phyloP scores from a whole-genome alignment of 2,797 vertebrate species.

The Tokudaia tokunoshimensis region DNA sequence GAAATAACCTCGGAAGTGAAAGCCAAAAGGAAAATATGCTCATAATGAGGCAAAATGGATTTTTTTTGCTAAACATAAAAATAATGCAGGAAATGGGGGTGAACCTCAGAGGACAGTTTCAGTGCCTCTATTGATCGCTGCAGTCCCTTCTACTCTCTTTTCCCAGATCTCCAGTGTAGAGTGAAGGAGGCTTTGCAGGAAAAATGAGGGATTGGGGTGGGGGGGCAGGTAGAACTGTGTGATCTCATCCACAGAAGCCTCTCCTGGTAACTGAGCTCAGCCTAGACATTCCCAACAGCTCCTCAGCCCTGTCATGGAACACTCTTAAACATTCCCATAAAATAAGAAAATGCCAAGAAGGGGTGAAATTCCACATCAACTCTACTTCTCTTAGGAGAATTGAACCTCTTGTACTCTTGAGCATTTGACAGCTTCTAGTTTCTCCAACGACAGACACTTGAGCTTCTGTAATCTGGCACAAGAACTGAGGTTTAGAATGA shows the following conservation, averaged over 20 bases:
- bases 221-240: background rate
- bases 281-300: background rate
- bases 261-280: background rate
- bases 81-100: slow-evolving; percentile 59
- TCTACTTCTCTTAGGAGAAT: background rate
- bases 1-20: slow-evolving; percentile 70
- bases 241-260: background rate
- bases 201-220: background rate
- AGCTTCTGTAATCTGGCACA: slow-evolving; percentile 11
- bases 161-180: background rate
- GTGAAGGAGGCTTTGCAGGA: background rate
- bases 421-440: background rate
- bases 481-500: background rate
- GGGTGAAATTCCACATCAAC: background rate
- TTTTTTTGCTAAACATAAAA: slow-evolving; percentile 72
- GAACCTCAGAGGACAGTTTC: slow-evolving; percentile 62
- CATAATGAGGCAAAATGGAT: slow-evolving; percentile 77
- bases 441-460: background rate
- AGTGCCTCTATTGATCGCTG: slow-evolving; percentile 18
- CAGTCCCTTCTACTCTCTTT: slow-evolving; percentile 5
- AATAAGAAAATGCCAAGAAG: background rate
- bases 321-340: background rate
- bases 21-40: slow-evolving; percentile 60
- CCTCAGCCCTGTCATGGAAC: background rate
- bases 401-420: background rate